phyloP scores from a whole-genome alignment of 2,113 vertebrate species.

The Pteruthius melanotis region DNA sequence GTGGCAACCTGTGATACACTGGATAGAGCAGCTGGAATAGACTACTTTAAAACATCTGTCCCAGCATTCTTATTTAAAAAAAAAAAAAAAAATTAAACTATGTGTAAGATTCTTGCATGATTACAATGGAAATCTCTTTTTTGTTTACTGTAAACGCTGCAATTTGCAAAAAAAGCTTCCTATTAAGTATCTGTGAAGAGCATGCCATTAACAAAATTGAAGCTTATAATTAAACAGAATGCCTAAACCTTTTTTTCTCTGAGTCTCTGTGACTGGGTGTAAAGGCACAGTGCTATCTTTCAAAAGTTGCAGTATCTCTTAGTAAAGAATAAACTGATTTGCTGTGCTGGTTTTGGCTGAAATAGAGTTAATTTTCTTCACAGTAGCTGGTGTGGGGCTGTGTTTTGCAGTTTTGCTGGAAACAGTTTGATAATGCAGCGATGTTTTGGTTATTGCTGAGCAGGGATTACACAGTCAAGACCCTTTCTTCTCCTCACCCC shows the following conservation, averaged over 20 bases:
- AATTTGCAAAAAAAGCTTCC: background rate
- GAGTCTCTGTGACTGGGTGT: background rate
- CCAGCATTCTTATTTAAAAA: background rate
- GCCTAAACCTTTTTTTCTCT: background rate
- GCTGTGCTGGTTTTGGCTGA: background rate
- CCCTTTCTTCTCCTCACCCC: background rate
- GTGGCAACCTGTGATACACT: background rate
- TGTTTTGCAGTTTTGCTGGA: background rate
- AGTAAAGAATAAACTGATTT: background rate
- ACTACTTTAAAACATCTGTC: background rate
- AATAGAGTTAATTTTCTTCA: background rate
- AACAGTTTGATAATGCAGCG: background rate
- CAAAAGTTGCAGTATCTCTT: background rate
- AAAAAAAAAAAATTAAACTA: rapidly evolving
- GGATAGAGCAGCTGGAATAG: rapidly evolving
- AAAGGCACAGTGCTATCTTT: background rate
- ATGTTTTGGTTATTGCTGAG: background rate
- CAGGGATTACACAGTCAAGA: too few relatives aligned
- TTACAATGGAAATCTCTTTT: background rate
- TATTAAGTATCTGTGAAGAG: background rate
- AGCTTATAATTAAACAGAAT: background rate
- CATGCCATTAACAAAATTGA: background rate
- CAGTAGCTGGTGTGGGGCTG: background rate
- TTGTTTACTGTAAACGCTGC: background rate
- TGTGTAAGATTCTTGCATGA: too few relatives aligned